A percentile compares a stretch with the other conserved stretches of the same genome.
Conservation (phyloP, 23 tunicate genomes). For the Clavelina lepadiformis region DNA sequence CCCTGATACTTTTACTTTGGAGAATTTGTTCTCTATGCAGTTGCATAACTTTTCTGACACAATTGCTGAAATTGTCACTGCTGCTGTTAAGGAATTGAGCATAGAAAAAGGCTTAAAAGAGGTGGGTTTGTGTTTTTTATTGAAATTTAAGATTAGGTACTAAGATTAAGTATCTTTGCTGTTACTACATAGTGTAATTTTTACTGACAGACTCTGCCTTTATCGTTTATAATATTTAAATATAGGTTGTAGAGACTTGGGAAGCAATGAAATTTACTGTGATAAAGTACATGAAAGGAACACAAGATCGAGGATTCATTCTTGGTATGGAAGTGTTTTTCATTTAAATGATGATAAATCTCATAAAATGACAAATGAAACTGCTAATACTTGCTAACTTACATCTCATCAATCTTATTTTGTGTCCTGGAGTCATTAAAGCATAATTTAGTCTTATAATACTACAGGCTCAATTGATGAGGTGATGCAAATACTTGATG, state of each 20-base stretch:
- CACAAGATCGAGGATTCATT: conserved; percentile 91
- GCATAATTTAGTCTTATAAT: too few species aligned
- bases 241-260: conserved; percentile 92
- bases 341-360: conserved; percentile 1
- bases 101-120: conserved; percentile 96
- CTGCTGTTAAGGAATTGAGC: conserved; percentile 89
- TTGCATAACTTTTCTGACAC: conserved; percentile 80
- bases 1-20: conserved; percentile 95
- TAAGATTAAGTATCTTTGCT: too few species aligned
- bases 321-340: too few species aligned
- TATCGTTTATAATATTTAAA: neutral
- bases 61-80: conserved; percentile 90
- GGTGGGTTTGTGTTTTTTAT: conserved; percentile 18
- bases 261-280: conserved; percentile 91
- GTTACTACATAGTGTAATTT: too few species aligned
- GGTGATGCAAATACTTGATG: conserved; percentile 87
- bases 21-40: conserved; percentile 81
- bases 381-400: too few species aligned
- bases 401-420: neutral
- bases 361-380: too few species aligned
- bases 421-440: too few species aligned
- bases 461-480: conserved; percentile 90
- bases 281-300: conserved; percentile 85
- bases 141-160: neutral
- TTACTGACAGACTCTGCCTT: neutral